Evolutionary conservation across 1,140 invertebrate genomes (phyloP), one percentile per base, ranked within the genome.

Genomic region (Diachasma alloeum): DNA sequence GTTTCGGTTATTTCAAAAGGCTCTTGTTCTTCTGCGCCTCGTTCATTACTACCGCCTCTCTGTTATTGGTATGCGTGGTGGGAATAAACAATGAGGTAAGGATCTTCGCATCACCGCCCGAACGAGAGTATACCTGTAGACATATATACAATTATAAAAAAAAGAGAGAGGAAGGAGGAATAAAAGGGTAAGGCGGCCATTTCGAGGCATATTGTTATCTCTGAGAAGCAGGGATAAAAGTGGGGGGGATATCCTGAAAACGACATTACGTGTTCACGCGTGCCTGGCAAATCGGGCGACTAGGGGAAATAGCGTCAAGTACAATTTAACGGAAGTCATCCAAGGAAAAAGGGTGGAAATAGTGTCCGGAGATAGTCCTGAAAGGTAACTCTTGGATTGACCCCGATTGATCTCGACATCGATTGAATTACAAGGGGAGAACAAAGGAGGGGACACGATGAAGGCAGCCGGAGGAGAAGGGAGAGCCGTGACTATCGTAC

Each of bases 11-110:
- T 68, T 37, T 68, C 36, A 68, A 36, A 37, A 63, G 66, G 31
- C 31, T 68, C 31, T 68, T 68, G 26, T 68, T 68, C 66, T 39
- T 39, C 48, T 36, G 46, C 17, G 36, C 22, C 19, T 46, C 44
- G 70, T 72, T 53, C 70, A 72, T 53, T 72, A 72, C 46, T 72
- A 37, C n/a, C 19, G n/a, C 10, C n/a, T 59, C 48, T 17, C 24
- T 56, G 15, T n/a, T 59, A 63, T 63, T 36, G 48, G 31, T 42
- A n/a, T 71, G 36, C 75, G 75, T 31, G 19, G 59, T 72, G 17
- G 24, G 75, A 76, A 76, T 76, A 76, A 63, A 76, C 69, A 72
- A 76, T 76, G 69, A 76, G 56, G 56, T 56, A 76, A 53, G 75
- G 68, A 72, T 76, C 75, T 76, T 72, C 39, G 68, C 68, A 63